phyloP scores from a whole-genome alignment of 2,113 vertebrate species.

The Anolis carolinensis region DNA sequence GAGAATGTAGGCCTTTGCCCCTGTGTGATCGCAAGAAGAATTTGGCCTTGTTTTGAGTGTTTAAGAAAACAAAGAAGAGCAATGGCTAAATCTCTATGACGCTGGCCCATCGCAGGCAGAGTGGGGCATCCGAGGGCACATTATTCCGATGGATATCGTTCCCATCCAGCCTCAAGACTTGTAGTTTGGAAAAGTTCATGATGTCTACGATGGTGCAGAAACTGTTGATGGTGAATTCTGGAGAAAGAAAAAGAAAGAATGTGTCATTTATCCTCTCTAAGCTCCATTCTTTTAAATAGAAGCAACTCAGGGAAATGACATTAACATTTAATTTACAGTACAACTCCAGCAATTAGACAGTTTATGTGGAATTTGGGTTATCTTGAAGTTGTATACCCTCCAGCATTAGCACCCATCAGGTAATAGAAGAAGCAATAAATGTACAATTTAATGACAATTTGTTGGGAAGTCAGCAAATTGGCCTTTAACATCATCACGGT shows the following conservation, averaged over 20 bases:
- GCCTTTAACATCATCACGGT: not conserved
- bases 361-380: not conserved
- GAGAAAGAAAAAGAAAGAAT: not conserved
- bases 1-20: conserved; percentile 16
- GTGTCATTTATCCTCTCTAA: not conserved
- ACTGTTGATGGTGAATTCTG: conserved; percentile 94
- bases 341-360: not conserved
- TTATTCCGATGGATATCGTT: conserved; percentile 84
- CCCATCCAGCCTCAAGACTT: conserved; percentile 89
- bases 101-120: conserved; percentile 87
- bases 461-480: not conserved
- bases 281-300: not conserved
- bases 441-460: not conserved
- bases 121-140: conserved; percentile 81
- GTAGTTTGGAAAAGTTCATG: conserved; percentile 90
- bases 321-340: not conserved
- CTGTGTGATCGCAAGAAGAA: not conserved
- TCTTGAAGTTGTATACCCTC: not conserved
- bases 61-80: not conserved
- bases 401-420: no score
- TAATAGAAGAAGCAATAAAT: no score
- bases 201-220: conserved; percentile 90
- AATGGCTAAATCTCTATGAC: conserved; percentile 83
- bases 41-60: not conserved
- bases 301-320: not conserved